Percentiles rank a stretch among this genome's conserved stretches.
These are phyloP conservation scores for Sardina pilchardus DNA, from an alignment of 2,113 vertebrate species.

Conservation along the genomic window DNA sequence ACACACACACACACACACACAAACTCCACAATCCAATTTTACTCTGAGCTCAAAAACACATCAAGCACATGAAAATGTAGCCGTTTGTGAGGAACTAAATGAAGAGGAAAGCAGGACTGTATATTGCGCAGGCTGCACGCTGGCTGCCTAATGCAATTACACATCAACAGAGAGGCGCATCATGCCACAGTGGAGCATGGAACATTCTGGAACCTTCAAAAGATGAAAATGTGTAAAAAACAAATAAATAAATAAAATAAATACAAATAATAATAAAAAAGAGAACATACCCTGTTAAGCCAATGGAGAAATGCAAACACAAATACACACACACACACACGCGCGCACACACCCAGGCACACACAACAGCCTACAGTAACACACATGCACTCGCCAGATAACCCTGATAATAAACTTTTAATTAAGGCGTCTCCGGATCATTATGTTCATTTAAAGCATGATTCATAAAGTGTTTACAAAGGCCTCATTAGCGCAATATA, in stretches of 20 bases:
- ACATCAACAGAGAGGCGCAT: background rate
- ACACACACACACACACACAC: background rate
- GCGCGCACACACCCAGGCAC: background rate
- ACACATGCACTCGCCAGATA: slow-evolving; percentile 26
- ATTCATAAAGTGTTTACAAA: slow-evolving; percentile 63
- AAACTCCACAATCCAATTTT: slow-evolving; percentile 29
- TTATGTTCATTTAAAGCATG: slow-evolving; percentile 52
- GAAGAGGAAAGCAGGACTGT: background rate
- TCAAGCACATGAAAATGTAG: background rate
- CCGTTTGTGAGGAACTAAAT: background rate
- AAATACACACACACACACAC: background rate
- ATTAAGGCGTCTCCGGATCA: slow-evolving; percentile 54
- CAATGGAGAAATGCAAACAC: background rate
- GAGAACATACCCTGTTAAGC: background rate
- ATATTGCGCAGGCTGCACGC: background rate
- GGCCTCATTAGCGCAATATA: slow-evolving; percentile 44
- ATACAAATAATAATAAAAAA: too few species aligned
- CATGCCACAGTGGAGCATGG: background rate
- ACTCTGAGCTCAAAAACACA: background rate
- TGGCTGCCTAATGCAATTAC: background rate
- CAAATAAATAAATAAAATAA: background rate
- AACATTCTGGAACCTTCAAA: background rate
- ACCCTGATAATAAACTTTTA: slow-evolving; percentile 55
- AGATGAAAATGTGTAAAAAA: too few species aligned
- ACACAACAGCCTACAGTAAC: background rate